Evolutionary conservation across 2,888 invertebrate species (phyloP).

Genomic region (Hypselothyrea guttata): DNA sequence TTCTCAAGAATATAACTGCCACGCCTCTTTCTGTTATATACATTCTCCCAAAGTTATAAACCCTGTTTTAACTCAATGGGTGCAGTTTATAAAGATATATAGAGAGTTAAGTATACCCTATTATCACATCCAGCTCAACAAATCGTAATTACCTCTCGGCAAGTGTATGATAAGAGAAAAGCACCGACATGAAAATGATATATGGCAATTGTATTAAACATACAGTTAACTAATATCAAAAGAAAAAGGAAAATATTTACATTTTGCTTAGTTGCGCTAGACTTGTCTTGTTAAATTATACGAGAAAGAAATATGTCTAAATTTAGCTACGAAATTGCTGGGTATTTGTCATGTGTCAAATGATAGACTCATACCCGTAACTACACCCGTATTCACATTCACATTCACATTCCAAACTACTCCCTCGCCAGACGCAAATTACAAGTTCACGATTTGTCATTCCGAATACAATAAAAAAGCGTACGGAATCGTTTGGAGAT

Average conservation of each 20-base stretch:
- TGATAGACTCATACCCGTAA: slow-evolving; percentile 23
- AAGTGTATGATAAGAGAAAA: background rate
- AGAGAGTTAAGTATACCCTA: too few species aligned
- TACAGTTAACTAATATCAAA: slow-evolving; percentile 28
- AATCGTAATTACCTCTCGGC: background rate
- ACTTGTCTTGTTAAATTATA: slow-evolving; percentile 38
- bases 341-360: slow-evolving; percentile 24
- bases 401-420: background rate
- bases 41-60: too few species aligned
- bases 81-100: too few species aligned
- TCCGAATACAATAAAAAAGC: slow-evolving; percentile 2
- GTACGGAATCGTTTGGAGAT: slow-evolving; percentile 57
- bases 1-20: too few species aligned
- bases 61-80: too few species aligned
- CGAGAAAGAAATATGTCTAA: slow-evolving; percentile 36
- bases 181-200: too few species aligned
- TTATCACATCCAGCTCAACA: background rate
- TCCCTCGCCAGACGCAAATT: slow-evolving; percentile 51
- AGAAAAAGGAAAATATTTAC: slow-evolving; percentile 22
- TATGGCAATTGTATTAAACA: slow-evolving; percentile 1
- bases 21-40: too few species aligned
- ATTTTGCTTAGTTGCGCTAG: slow-evolving; percentile 13
- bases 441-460: slow-evolving; percentile 68
- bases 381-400: background rate
- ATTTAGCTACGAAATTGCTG: slow-evolving; percentile 44